Evolutionary conservation across 2,113 vertebrate genomes (phyloP), one percentile per base, ranked within the genome.

Genomic region (Tinamus guttatus): DNA sequence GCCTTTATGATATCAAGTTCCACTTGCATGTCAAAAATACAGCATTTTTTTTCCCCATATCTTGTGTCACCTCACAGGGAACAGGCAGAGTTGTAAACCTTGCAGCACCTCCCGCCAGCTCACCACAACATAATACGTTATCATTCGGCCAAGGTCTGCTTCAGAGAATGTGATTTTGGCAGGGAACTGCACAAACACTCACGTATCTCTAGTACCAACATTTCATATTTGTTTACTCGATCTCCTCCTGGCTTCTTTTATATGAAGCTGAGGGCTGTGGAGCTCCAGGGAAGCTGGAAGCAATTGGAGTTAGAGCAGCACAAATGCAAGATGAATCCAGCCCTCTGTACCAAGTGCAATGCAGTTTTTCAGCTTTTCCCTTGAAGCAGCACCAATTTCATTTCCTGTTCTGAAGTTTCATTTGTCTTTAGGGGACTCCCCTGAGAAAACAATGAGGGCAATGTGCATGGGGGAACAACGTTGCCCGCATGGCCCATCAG

Each of bases 401-500:
- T n/a, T 28, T 51, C 70, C 78, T 20, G n/a, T 19, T 47, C 43
- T 6, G 5, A 60, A 9, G 47, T 56, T 28, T 7, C 28, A 36
- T 5, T 56, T 3, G 0, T 18, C 73, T 63, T 41, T 28, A 22
- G 45, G 62, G 41, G 9, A 79, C 1, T 38, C 25, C 30, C 7
- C 1, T 4, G 45, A 77, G 15, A 32, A 58, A 52, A 60, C 18
- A 28, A n/a, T 7, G 73, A 34, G 41, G 71, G 28, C 36, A 52
- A 7, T 30, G 38, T 0, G 0, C 5, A 2, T 1, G 6, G 38
- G 52, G 47, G 22, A 65, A 62, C 47, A 47, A 6, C 0, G 2
- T 25, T 10, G 20, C 19, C 32, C 36, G 8, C 0, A 0, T 52
- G 68, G 34, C 67, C 76, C 63, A 90, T 49, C 75, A 22, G 21